Conservation (phyloP, 2,888 invertebrate genomes). For the Entomobrya proxima region DNA sequence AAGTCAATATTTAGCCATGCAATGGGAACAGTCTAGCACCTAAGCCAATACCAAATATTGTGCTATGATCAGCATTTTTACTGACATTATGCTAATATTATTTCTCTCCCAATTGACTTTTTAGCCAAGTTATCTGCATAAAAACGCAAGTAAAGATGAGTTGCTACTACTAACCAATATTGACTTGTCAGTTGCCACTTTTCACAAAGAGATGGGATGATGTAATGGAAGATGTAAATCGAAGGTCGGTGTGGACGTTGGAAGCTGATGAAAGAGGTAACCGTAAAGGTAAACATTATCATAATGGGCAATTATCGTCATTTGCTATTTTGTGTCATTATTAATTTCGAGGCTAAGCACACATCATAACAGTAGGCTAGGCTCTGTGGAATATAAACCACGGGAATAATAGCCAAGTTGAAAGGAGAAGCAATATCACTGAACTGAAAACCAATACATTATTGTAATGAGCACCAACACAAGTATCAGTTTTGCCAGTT, state of each 20-base stretch:
- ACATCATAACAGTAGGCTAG: background rate
- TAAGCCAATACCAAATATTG: background rate
- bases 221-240: constrained; percentile 56
- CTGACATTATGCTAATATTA: background rate
- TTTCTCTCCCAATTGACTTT: background rate
- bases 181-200: no score
- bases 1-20: background rate
- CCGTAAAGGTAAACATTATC: constrained; percentile 56
- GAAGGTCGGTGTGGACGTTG: constrained; percentile 26
- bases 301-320: constrained; percentile 53
- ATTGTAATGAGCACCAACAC: background rate
- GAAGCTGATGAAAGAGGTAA: background rate
- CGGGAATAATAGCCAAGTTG: background rate
- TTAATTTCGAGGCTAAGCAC: constrained; percentile 61
- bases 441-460: background rate
- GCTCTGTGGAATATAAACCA: background rate
- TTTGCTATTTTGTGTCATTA: constrained; percentile 44
- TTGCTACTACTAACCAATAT: background rate
- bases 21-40: background rate
- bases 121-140: no score
- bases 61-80: no score
- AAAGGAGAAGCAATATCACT: background rate
- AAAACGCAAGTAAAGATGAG: no score
- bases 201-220: background rate
- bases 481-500: no score